Evolutionary conservation across 2,113 vertebrate species (phyloP).

Genomic region (Brienomyrus longianalis): DNA sequence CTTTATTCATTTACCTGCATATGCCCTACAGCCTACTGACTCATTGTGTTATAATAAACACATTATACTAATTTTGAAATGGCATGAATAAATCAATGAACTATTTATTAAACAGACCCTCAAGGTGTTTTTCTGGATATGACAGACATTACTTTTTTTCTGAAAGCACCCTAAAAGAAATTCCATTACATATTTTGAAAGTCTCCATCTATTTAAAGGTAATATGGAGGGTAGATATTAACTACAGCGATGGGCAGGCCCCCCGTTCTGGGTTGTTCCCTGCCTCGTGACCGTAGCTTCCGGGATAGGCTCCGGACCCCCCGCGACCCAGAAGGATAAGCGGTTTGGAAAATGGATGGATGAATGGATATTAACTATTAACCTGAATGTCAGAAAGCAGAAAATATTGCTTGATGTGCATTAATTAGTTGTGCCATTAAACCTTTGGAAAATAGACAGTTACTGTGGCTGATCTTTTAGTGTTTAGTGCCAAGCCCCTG

Average conservation of each 20-base stretch:
- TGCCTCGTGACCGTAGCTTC: too few relatives aligned
- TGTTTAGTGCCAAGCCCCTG: slow-evolving; percentile 20
- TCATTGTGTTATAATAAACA: neutral
- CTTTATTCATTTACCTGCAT: neutral
- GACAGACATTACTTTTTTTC: neutral
- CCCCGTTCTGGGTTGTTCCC: too few relatives aligned
- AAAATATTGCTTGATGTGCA: slow-evolving; percentile 24
- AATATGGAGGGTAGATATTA: slow-evolving; percentile 17
- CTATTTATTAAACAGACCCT: neutral
- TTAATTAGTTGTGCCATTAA: slow-evolving; percentile 27
- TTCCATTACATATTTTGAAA: slow-evolving; percentile 10
- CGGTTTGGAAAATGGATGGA: too few relatives aligned
- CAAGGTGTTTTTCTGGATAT: neutral
- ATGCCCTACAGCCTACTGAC: neutral
- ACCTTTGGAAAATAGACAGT: slow-evolving; percentile 25
- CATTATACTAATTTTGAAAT: neutral
- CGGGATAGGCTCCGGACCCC: too few relatives aligned
- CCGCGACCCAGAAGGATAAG: too few relatives aligned
- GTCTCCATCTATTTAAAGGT: slow-evolving; percentile 23
- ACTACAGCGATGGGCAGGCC: neutral
- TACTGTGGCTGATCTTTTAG: slow-evolving; percentile 28
- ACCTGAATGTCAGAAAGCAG: slow-evolving; percentile 18
- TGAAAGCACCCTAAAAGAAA: neutral
- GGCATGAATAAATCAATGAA: neutral
- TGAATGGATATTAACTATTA: neutral